A percentile compares a stretch with the other conserved stretches of the same genome.
These are phyloP conservation scores for Pituophis catenifer DNA, from an alignment of 2,113 vertebrate genomes.

Conservation along the genomic window DNA sequence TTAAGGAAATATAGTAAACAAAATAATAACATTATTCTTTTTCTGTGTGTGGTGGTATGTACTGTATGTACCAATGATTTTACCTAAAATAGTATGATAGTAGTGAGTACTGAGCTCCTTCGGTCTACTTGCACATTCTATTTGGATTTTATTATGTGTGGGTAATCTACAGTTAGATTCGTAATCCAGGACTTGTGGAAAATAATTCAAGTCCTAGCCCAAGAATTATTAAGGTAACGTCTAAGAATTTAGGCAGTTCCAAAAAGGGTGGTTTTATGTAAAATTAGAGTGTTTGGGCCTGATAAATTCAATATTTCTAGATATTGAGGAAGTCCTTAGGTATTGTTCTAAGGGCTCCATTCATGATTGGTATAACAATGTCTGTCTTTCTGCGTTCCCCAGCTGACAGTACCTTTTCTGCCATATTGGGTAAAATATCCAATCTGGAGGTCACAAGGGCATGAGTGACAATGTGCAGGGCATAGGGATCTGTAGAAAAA, in stretches of 20 bases:
- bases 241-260: too few species aligned
- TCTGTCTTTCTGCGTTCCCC: not conserved
- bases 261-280: too few species aligned
- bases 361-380: not conserved
- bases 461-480: not conserved
- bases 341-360: not conserved
- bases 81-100: not conserved
- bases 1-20: not conserved
- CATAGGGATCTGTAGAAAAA: not conserved
- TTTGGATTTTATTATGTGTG: not conserved
- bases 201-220: too few species aligned
- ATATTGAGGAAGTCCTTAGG: not conserved
- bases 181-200: too few species aligned
- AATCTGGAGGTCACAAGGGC: not conserved
- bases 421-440: not conserved
- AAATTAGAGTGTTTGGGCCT: not conserved
- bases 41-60: not conserved
- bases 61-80: not conserved
- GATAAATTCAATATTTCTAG: not conserved
- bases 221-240: too few species aligned
- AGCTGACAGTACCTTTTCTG: not conserved
- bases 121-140: not conserved
- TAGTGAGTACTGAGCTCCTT: not conserved
- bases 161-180: too few species aligned
- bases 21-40: not conserved